phyloP scores from a whole-genome alignment of 2,797 vertebrate genomes.

The Platalea minor region DNA sequence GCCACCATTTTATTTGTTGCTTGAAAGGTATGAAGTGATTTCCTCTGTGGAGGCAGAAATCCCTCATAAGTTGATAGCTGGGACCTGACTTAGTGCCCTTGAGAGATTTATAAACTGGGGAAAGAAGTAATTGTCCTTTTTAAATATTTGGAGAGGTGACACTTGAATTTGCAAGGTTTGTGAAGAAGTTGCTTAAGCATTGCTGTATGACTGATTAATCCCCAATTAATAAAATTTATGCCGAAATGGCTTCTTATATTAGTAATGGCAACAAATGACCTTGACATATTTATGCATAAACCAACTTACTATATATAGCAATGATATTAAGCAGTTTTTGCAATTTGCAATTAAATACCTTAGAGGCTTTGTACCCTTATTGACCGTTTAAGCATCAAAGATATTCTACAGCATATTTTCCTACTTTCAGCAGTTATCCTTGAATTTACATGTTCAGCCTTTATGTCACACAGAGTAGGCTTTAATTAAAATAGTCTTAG shows the following conservation, averaged over 20 bases:
- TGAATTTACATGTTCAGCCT: background rate
- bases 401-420: background rate
- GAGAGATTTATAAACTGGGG: background rate
- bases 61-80: background rate
- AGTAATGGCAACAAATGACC: slow-evolving; percentile 11
- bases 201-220: slow-evolving; percentile 41
- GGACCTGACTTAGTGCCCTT: background rate
- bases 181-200: slow-evolving; percentile 15
- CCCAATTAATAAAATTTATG: slow-evolving; percentile 29
- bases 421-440: background rate
- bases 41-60: background rate
- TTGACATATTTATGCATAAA: slow-evolving; percentile 44
- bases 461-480: background rate
- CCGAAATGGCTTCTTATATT: slow-evolving; percentile 18
- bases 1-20: background rate
- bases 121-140: background rate
- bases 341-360: slow-evolving; percentile 33
- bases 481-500: background rate
- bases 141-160: background rate
- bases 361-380: background rate
- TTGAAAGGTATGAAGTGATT: background rate
- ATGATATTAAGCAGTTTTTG: slow-evolving; percentile 23
- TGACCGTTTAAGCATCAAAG: background rate
- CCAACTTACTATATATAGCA: background rate
- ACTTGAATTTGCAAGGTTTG: background rate